phyloP scores from a whole-genome alignment of 2,888 invertebrate species.

The Spialia ferax region DNA sequence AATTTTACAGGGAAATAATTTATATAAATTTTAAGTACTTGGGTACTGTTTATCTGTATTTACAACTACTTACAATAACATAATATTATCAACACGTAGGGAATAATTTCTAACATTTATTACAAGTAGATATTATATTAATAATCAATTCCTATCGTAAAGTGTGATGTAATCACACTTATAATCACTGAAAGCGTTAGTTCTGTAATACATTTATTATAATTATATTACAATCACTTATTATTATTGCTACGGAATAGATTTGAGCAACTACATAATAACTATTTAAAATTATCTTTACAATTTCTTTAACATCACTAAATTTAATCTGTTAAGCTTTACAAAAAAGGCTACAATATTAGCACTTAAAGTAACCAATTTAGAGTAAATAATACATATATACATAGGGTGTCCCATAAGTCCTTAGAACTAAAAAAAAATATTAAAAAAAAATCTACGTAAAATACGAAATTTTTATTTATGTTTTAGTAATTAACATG shows the following conservation, averaged over 20 bases:
- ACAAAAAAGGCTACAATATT: too few species aligned
- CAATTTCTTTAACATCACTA: neutral
- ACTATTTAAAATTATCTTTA: slow-evolving; percentile 12
- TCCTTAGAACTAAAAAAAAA: too few species aligned
- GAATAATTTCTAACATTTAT: neutral
- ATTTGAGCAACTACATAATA: slow-evolving; percentile 12
- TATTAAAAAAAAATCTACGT: too few species aligned
- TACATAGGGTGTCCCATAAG: too few species aligned
- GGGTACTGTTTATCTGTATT: neutral
- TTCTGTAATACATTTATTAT: slow-evolving; percentile 2
- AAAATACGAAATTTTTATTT: too few species aligned
- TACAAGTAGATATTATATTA: neutral
- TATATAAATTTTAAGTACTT: neutral
- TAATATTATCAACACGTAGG: neutral
- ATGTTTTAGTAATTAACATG: too few species aligned
- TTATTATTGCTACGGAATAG: slow-evolving; percentile 8
- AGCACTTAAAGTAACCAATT: too few species aligned
- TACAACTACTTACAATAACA: neutral
- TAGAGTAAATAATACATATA: too few species aligned
- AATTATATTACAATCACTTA: neutral
- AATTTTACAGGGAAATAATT: too few species aligned
- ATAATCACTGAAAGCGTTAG: slow-evolving; percentile 15
- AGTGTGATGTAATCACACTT: neutral
- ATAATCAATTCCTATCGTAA: slow-evolving; percentile 15
- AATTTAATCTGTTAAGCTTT: neutral